Conservation (phyloP, 2,888 invertebrate genomes). For the Pediacus dermestoides region DNA sequence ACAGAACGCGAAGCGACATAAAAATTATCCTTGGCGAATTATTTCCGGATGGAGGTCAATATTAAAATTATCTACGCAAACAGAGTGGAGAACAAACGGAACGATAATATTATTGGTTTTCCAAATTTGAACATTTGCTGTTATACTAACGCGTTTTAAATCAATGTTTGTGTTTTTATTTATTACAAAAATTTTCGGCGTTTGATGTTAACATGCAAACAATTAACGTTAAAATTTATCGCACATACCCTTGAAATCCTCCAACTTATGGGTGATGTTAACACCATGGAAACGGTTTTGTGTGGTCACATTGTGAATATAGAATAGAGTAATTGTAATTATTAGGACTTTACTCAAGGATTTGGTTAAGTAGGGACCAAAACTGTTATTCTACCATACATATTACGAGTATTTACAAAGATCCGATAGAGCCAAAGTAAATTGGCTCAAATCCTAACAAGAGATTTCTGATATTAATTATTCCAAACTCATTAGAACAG, state of each 20-base stretch:
- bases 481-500: constrained; percentile 7
- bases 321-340: constrained; percentile 22
- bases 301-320: constrained; percentile 14
- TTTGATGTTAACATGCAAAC: too few species aligned
- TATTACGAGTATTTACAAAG: constrained; percentile 24
- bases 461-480: constrained; percentile 21
- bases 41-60: constrained; percentile 20
- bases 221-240: too few species aligned
- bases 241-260: too few species aligned
- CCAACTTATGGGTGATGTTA: too few species aligned
- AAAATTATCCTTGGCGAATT: constrained; percentile 24
- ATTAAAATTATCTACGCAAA: too few species aligned
- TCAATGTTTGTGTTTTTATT: too few species aligned
- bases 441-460: constrained; percentile 17
- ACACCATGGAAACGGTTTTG: too few species aligned
- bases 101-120: too few species aligned
- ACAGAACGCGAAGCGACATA: constrained; percentile 13
- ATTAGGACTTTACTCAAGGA: constrained; percentile 24
- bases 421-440: constrained; percentile 22
- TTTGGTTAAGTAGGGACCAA: constrained; percentile 21
- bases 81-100: too few species aligned
- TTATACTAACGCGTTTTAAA: too few species aligned
- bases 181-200: too few species aligned
- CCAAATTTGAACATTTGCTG: too few species aligned
- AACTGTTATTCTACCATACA: constrained; percentile 22